phyloP scores from a whole-genome alignment of 2,888 invertebrate genomes.

The Diogma glabrata region DNA sequence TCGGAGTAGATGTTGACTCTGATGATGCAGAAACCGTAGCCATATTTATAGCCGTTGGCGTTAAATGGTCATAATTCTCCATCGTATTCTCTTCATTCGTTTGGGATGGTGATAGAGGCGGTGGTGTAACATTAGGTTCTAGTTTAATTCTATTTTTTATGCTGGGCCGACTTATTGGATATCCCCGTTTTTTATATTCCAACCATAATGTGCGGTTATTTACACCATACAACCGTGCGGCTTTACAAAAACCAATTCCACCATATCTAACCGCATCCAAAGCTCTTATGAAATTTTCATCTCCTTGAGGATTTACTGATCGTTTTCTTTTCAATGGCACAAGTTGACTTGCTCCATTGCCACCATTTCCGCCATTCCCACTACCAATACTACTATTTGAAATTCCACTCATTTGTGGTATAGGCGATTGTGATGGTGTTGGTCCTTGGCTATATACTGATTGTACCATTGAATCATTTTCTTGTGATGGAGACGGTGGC shows the following conservation, averaged over 20 bases:
- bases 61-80: constrained; percentile 33
- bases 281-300: constrained; percentile 71
- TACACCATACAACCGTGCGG: constrained; percentile 71
- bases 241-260: constrained; percentile 77
- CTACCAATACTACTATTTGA: no score
- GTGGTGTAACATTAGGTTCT: constrained; percentile 50
- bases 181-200: constrained; percentile 74
- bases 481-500: constrained; percentile 45
- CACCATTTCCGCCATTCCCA: constrained; percentile 1
- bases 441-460: constrained; percentile 39
- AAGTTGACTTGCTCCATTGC: constrained; percentile 15
- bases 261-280: constrained; percentile 72
- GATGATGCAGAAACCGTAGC: constrained; percentile 36
- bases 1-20: constrained; percentile 40
- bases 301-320: constrained; percentile 67
- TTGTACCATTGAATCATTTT: constrained; percentile 39
- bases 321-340: constrained; percentile 53
- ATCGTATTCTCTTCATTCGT: constrained; percentile 36
- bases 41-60: constrained; percentile 35
- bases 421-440: constrained; percentile 37
- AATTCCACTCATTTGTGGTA: constrained; percentile 24
- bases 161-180: constrained; percentile 67
- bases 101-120: constrained; percentile 35
- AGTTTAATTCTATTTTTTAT: constrained; percentile 64
- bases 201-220: constrained; percentile 77